Percentiles rank a stretch among this genome's conserved stretches.
Evolutionary conservation across 2,113 vertebrate genomes (phyloP).

Genomic region (Gymnogyps californianus): DNA sequence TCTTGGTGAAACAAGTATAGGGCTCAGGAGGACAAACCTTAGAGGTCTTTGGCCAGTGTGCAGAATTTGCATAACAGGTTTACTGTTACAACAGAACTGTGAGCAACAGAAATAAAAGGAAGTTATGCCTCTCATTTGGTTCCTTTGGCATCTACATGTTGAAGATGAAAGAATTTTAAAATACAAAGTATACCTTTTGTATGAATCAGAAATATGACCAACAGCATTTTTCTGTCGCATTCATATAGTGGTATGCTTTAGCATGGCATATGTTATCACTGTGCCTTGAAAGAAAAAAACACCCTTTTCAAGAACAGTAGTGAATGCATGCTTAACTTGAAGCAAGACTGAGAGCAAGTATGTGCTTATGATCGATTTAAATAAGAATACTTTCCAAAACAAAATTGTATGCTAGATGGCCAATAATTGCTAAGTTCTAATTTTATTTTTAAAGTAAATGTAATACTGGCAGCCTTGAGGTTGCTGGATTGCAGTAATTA

Average conservation of each 20-base stretch:
- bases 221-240: neutral
- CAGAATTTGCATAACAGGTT: neutral
- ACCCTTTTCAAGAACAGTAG: neutral
- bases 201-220: conserved; percentile 5
- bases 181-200: neutral
- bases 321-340: neutral
- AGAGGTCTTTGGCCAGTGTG: neutral
- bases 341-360: neutral
- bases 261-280: neutral
- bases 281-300: neutral
- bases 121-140: neutral
- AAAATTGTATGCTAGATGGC: neutral
- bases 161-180: conserved; percentile 3
- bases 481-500: neutral
- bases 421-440: neutral
- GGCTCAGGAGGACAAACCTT: neutral
- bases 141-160: neutral
- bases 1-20: neutral
- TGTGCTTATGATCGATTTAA: neutral
- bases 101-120: neutral
- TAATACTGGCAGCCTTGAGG: neutral
- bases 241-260: neutral
- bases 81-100: neutral
- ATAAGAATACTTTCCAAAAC: conserved; percentile 1
- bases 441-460: conserved; percentile 16